These are phyloP conservation scores for Arge pagana DNA, from an alignment of 2,888 invertebrate genomes.

Conservation along the genomic window DNA sequence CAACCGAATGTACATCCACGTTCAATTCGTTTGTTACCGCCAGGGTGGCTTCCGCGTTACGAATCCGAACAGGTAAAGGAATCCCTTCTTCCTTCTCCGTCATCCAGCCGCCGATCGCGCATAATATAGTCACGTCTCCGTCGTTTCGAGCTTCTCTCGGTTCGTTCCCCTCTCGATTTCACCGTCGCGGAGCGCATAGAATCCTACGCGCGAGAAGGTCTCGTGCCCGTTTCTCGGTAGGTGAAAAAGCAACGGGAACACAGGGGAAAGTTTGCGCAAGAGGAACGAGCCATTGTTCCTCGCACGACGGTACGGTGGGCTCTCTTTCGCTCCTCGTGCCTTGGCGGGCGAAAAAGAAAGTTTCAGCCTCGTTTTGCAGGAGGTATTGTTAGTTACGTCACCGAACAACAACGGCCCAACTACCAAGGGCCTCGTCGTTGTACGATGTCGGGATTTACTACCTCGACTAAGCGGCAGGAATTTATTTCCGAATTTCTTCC, in stretches of 20 bases:
- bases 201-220: too few relatives aligned
- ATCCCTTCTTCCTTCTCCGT: background rate
- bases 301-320: too few relatives aligned
- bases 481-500: too few relatives aligned
- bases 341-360: constrained; percentile 44
- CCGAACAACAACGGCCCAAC: constrained; percentile 35
- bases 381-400: constrained; percentile 55
- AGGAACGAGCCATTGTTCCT: constrained; percentile 35
- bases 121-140: background rate
- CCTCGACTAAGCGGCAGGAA: constrained; percentile 32
- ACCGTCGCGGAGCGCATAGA: too few relatives aligned
- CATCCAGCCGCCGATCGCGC: background rate
- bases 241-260: background rate
- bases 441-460: constrained; percentile 58
- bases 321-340: constrained; percentile 14
- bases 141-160: background rate
- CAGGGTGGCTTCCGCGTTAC: constrained; percentile 21
- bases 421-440: constrained; percentile 30
- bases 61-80: constrained; percentile 15
- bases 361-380: constrained; percentile 43
- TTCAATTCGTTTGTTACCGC: too few relatives aligned
- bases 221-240: background rate
- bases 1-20: too few relatives aligned
- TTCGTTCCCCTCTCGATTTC: background rate
- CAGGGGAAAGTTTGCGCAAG: constrained; percentile 54